Base-by-base conservation (phyloP, 2,113 vertebrate genomes). In the Scytalopus superciliaris region DNA sequence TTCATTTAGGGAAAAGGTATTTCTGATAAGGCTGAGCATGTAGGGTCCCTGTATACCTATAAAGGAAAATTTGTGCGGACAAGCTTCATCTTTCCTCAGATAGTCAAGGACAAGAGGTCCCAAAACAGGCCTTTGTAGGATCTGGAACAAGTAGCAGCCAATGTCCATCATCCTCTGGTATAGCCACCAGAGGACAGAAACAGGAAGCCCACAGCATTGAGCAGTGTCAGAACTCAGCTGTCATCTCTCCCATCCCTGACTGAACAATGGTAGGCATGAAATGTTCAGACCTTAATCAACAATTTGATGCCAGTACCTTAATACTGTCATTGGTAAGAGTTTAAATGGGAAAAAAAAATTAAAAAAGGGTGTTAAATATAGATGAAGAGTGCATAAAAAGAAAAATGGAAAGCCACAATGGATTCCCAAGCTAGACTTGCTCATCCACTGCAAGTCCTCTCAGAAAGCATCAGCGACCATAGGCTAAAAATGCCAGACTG, bases 281-380 rank as follows among this genome's bases (percentile, higher is more conserved):
- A 93, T 88, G 68, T 44, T 93, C 69, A 62, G 87, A 93, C 78
- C 6, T 40, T 6, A 55, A 75, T 52, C 9, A 33, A 66, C 73
- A 76, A 44, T 22, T 9, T 22, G 10, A 63, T 55, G 79, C 56
- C 68, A 80, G 27, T 21, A 77, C 56, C 52, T 93, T 72, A 37
- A n/a, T 25, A 31, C 79, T 45, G 31, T 8, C 63, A 30, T 1
- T 63, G 69, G 21, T 67, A 55, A 42, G 27, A 91, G 21, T 50
- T 91, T 53, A 69, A 66, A 72, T n/a, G n/a, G n/a, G 63, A 4
- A 37, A 27, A 63, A 56, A 37, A 12, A 33, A 49, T 60, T 10
- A 45, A 45, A 21, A 23, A 23, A 47, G 47, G 8, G 7, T 63
- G 13, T 76, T 55, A 79, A 57, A 59, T 49, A 68, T 2, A 84